Conservation (phyloP, 1,140 invertebrate genomes). For the Archegozetes longisetosus region DNA sequence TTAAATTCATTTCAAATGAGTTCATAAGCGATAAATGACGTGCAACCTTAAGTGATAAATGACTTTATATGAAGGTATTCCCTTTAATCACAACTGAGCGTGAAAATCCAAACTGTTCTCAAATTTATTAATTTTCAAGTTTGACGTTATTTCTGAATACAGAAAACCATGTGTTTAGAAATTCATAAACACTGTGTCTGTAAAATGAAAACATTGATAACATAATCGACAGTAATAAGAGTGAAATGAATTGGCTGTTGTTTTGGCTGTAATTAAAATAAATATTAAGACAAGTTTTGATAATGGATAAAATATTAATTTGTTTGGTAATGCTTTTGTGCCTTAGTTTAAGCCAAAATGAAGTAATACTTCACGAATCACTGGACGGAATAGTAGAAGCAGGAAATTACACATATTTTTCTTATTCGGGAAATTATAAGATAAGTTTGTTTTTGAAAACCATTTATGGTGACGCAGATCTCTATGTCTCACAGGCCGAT, state of each 20-base stretch:
- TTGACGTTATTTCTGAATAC: too few species aligned
- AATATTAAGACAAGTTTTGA: not conserved
- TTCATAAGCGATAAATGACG: too few species aligned
- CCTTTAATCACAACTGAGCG: too few species aligned
- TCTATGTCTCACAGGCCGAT: not conserved
- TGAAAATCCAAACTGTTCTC: too few species aligned
- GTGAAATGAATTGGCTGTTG: not conserved
- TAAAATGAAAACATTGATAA: too few species aligned
- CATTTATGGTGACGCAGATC: not conserved
- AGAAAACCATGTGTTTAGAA: too few species aligned
- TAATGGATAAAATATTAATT: not conserved
- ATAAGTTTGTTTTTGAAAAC: not conserved
- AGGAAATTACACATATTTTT: not conserved
- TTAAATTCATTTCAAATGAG: too few species aligned
- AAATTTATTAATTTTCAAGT: too few species aligned
- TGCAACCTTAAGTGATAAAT: too few species aligned
- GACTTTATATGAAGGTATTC: too few species aligned
- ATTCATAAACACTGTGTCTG: too few species aligned
- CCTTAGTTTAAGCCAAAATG: not conserved
- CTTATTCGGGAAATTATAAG: not conserved
- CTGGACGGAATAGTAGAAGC: not conserved
- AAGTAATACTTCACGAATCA: not conserved
- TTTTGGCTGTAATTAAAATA: not conserved
- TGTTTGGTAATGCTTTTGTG: not conserved
- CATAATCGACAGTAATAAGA: too few species aligned